phyloP scores from a whole-genome alignment of 2,113 vertebrate genomes.

The Chrysochloris asiatica region DNA sequence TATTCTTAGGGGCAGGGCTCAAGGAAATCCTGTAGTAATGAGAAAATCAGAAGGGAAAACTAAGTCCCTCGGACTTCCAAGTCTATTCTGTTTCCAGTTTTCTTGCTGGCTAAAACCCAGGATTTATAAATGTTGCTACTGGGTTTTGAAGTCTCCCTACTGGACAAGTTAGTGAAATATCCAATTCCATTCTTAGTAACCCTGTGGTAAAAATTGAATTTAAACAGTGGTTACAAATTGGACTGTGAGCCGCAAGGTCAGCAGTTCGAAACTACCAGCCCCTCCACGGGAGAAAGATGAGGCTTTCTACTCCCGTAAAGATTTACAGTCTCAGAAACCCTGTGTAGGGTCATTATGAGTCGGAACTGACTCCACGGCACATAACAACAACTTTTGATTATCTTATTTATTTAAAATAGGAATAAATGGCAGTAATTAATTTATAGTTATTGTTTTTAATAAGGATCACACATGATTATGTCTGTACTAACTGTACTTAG shows the following conservation, averaged over 20 bases:
- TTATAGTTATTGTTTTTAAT: neutral
- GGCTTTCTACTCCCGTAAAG: too few relatives aligned
- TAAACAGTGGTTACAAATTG: too few relatives aligned
- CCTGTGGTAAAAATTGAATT: neutral
- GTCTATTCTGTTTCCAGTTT: neutral
- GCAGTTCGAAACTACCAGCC: too few relatives aligned
- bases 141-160: neutral
- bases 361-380: too few relatives aligned
- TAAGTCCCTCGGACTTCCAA: neutral
- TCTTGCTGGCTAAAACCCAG: neutral
- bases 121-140: neutral
- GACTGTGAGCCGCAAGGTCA: too few relatives aligned
- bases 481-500: neutral
- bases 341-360: too few relatives aligned
- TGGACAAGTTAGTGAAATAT: neutral
- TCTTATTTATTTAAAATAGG: neutral
- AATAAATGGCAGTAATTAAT: neutral
- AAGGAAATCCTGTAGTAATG: neutral
- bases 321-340: too few relatives aligned
- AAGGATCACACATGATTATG: neutral
- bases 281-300: too few relatives aligned
- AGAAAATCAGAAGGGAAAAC: neutral
- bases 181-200: neutral
- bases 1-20: neutral
- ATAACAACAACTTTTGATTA: neutral